Percentiles rank a stretch among this genome's conserved stretches.
Conservation (phyloP, 2,888 invertebrate genomes). For the Patella caerulea region DNA sequence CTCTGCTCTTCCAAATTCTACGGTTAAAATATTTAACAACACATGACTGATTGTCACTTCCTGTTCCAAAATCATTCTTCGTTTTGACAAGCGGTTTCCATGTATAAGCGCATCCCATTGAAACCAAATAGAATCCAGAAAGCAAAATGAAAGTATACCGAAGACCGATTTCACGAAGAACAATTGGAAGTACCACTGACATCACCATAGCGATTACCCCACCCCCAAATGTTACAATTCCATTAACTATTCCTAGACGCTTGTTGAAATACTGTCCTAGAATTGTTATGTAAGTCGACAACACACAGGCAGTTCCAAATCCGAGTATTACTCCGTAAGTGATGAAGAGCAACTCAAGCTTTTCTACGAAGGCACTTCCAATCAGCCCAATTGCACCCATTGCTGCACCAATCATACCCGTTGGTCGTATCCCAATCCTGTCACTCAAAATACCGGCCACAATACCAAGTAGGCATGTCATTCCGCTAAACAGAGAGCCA, state of each 20-base stretch:
- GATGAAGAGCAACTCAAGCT: conserved; percentile 83
- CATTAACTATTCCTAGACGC: conserved; percentile 88
- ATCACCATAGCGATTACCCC: conserved; percentile 84
- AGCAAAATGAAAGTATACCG: conserved; percentile 71
- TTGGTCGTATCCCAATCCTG: conserved; percentile 85
- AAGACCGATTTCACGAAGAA: conserved; percentile 51
- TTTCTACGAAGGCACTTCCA: conserved; percentile 82
- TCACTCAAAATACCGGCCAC: conserved; percentile 88
- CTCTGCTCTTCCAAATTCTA: conserved; percentile 84
- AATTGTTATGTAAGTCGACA: conserved; percentile 91
- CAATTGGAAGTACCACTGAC: conserved; percentile 51
- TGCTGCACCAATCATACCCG: conserved; percentile 86
- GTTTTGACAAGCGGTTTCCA: conserved; percentile 51
- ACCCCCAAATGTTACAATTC: conserved; percentile 91
- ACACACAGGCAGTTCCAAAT: conserved; percentile 89
- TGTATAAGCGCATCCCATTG: conserved; percentile 75
- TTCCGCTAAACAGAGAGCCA: conserved; percentile 88
- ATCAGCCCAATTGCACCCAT: conserved; percentile 85
- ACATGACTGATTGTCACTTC: conserved; percentile 48
- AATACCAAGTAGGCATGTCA: conserved; percentile 89
- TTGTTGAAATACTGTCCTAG: conserved; percentile 90
- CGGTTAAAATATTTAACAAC: conserved; percentile 73
- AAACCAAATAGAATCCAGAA: conserved; percentile 79
- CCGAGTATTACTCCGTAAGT: conserved; percentile 93
- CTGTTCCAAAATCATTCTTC: conserved; percentile 32